Base-by-base conservation (phyloP, 2,888 invertebrate genomes). In the Pterostichus niger region DNA sequence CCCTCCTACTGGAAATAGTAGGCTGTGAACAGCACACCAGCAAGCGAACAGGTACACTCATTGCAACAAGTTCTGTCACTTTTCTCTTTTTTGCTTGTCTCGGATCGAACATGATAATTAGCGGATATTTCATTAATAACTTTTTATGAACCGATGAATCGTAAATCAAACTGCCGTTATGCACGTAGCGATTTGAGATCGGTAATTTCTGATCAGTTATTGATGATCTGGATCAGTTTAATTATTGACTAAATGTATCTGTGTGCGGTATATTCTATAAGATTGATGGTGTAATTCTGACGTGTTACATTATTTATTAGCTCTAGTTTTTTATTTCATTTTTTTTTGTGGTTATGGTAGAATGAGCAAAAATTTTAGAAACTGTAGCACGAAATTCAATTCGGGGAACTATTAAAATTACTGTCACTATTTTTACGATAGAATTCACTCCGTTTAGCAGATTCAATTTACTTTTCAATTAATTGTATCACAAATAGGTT, bases 31-130 rank as follows among this genome's bases (percentile, higher is more conserved):
- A 13, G 71, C 9, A 35, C 33, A 11, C 24, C 15, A 35, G 54
- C 56, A 71, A 13, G 17, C 56, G 35, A 54, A 77, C 77, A 77
- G 77, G 77, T 77, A 77, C 77, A 77, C 77, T 77, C 77, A 35
- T 24, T 56, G 13, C 33, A 24, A 54, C 54, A 52, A 77, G 13
- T 76, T 54, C 35, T 54, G 77, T 77, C 64, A 64, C 64, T 64
- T 64, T 56, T 54, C 40, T 77, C 40, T 77, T 77, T 77, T 56
- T 77, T 54, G 10, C 33, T 9, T 56, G 77, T 77, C 40, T 52
- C 35, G 13, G 2, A 13, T 11, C 56, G 13, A 77, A 56, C 77
- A 56, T 54, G 54, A 77, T 77, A 77, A 77, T 77, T 77, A 77
- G 56, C 11, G 35, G 56, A 52, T 77, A 77, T 77, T 77, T 35